phyloP scores from a whole-genome alignment of 2,797 vertebrate genomes.

The Danio albolineatus region DNA sequence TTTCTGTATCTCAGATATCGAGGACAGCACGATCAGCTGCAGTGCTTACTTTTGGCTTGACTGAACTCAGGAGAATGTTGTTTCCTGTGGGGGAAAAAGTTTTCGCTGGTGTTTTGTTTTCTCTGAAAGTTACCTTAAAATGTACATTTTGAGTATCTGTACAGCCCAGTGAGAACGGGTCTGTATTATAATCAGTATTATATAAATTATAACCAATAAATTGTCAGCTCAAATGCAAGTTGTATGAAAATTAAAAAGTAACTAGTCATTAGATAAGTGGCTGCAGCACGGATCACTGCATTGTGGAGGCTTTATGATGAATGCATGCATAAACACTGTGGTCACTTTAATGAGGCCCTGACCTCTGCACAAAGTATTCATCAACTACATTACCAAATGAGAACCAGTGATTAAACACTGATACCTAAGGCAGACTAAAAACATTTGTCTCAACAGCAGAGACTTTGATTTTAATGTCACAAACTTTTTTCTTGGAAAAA shows the following conservation, averaged over 20 bases:
- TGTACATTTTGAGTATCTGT: too few relatives aligned
- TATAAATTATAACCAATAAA: too few relatives aligned
- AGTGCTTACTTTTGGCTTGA: too few relatives aligned
- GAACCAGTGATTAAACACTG: background rate
- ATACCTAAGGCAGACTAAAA: background rate
- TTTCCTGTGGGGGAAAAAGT: too few relatives aligned
- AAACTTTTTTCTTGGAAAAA: background rate
- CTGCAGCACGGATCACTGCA: constrained; percentile 3
- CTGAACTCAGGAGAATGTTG: too few relatives aligned
- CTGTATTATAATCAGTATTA: background rate
- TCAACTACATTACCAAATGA: constrained; percentile 1
- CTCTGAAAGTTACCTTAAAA: too few relatives aligned
- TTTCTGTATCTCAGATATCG: too few relatives aligned
- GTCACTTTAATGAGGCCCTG: constrained; percentile 19
- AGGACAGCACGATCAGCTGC: too few relatives aligned
- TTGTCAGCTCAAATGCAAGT: background rate
- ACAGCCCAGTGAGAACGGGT: background rate
- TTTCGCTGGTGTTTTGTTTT: too few relatives aligned
- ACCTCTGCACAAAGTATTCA: constrained; percentile 13
- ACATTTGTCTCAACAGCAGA: constrained; percentile 7
- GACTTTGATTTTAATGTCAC: constrained; percentile 4
- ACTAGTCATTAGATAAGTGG: constrained; percentile 47
- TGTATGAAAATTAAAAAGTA: constrained; percentile 23
- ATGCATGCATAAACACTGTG: constrained; percentile 7
- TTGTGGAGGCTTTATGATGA: constrained; percentile 12